A percentile compares a stretch with the other conserved stretches of the same genome.
Conservation (phyloP, 2,113 vertebrate species). For the Leiothrix lutea region DNA sequence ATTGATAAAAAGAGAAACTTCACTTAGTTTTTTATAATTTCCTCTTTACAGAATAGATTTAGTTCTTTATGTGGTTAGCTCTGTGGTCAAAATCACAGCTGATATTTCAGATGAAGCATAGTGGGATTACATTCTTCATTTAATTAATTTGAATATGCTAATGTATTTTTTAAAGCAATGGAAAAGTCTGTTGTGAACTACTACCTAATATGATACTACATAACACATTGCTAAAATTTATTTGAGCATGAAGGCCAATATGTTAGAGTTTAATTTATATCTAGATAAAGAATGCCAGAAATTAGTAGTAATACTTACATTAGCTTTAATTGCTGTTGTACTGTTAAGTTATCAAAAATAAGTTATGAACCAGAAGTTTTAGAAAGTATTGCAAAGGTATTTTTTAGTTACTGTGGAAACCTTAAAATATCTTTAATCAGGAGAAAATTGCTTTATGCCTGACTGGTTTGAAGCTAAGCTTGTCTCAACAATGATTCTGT, state of each 20-base stretch:
- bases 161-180: neutral
- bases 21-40: neutral
- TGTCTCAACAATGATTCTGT: conserved; percentile 81
- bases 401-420: conserved; percentile 24
- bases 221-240: neutral
- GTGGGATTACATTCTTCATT: neutral
- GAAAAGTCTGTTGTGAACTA: neutral
- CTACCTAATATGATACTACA: neutral
- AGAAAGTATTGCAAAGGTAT: neutral
- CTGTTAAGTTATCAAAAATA: neutral
- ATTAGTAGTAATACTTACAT: neutral
- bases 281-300: neutral
- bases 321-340: neutral
- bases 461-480: conserved; percentile 84
- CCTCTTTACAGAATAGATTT: neutral
- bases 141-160: neutral
- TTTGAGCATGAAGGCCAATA: neutral
- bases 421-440: conserved; percentile 66
- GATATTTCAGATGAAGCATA: neutral
- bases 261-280: neutral
- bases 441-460: conserved; percentile 76
- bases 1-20: neutral
- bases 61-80: neutral
- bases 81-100: neutral
- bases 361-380: neutral